phyloP scores from a whole-genome alignment of 2,113 vertebrate species.

The Phyllostomus hastatus region DNA sequence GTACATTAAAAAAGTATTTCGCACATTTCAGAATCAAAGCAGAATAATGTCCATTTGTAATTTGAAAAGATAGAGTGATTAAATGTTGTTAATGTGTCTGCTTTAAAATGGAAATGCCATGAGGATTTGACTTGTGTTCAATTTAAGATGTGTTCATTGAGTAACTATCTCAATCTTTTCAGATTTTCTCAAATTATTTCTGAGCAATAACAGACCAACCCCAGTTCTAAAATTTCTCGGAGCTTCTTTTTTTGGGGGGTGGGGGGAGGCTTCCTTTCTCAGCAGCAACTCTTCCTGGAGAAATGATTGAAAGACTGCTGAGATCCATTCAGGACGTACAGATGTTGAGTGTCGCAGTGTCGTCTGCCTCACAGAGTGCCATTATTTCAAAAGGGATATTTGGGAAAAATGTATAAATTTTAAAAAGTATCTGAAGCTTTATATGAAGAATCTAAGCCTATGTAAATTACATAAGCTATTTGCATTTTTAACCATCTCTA shows the following conservation, averaged over 20 bases:
- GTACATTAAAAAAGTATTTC: not conserved
- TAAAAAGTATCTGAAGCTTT: slow-evolving; percentile 21
- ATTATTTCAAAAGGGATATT: slow-evolving; percentile 8
- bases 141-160: not conserved
- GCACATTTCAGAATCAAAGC: not conserved
- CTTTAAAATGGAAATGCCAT: not conserved
- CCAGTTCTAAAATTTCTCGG: not conserved
- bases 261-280: slow-evolving; percentile 14
- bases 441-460: not conserved
- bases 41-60: not conserved
- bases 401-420: not conserved
- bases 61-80: not conserved
- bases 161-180: not conserved
- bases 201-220: not conserved
- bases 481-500: not conserved
- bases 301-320: slow-evolving; percentile 23
- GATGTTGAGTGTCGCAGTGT: not conserved
- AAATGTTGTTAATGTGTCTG: not conserved
- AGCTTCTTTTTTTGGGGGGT: not conserved
- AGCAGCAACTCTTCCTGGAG: slow-evolving; percentile 27
- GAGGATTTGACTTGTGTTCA: not conserved
- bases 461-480: slow-evolving; percentile 8
- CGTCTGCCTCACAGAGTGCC: not conserved
- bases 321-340: not conserved
- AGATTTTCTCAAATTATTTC: slow-evolving; percentile 13